These are phyloP conservation scores for Holothuria glaberrima DNA, from an alignment of 35 echinoderm and acorn worm genomes.

Conservation along the genomic window DNA sequence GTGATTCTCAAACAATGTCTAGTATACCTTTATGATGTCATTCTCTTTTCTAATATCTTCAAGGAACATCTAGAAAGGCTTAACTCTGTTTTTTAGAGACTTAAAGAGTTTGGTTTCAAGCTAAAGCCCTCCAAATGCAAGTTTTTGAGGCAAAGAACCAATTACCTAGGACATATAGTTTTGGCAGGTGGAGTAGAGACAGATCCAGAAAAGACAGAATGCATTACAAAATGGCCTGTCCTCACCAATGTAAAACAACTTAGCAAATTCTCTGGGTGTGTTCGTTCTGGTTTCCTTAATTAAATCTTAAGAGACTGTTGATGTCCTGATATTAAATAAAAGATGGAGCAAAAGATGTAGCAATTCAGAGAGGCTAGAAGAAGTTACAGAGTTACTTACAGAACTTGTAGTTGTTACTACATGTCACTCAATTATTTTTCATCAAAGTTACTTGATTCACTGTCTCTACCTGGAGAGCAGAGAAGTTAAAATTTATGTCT, in stretches of 20 bases:
- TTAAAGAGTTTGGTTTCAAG: slow-evolving; percentile 39
- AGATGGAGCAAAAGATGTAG: too few species aligned
- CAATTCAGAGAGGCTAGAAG: too few species aligned
- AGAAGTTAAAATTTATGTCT: too few species aligned
- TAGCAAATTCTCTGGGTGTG: too few species aligned
- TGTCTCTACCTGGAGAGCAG: too few species aligned
- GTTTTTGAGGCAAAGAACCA: slow-evolving; percentile 31
- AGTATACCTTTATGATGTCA: slow-evolving; percentile 9
- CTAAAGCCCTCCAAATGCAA: slow-evolving; percentile 63
- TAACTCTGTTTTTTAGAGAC: background rate
- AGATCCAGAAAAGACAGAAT: slow-evolving; percentile 9
- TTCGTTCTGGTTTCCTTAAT: too few species aligned
- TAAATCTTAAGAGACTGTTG: too few species aligned
- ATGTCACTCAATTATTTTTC: too few species aligned
- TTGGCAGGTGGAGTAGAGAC: slow-evolving; percentile 8
- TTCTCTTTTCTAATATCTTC: background rate
- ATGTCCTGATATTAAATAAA: too few species aligned
- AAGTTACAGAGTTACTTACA: too few species aligned
- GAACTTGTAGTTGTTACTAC: too few species aligned
- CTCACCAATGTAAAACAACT: slow-evolving; percentile 38
- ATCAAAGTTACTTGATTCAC: too few species aligned
- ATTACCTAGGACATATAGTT: slow-evolving; percentile 63
- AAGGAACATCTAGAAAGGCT: background rate
- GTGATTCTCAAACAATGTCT: slow-evolving; percentile 5
- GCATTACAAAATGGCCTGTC: background rate